Evolutionary conservation across 2,888 invertebrate genomes (phyloP).

Genomic region (Napeogenes sylphis): DNA sequence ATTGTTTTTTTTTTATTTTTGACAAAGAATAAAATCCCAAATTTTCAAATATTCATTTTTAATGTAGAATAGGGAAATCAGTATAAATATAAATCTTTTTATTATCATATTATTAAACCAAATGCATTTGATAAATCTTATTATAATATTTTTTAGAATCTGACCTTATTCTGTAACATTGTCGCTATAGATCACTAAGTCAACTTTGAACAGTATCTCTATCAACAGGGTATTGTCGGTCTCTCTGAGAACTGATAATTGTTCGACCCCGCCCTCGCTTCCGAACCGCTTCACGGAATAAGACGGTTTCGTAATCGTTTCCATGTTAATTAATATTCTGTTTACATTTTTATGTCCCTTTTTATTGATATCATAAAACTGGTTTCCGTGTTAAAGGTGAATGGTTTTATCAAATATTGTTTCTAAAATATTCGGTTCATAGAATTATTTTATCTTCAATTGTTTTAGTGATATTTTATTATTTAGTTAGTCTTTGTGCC

Average conservation of each 20-base stretch:
- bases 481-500: too few species aligned
- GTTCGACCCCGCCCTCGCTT: slow-evolving; percentile 43
- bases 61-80: too few species aligned
- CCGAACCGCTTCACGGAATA: slow-evolving; percentile 48
- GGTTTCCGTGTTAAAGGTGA: slow-evolving; percentile 33
- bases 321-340: slow-evolving; percentile 29
- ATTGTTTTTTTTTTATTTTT: too few species aligned
- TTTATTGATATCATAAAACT: slow-evolving; percentile 29
- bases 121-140: too few species aligned
- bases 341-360: slow-evolving; percentile 25
- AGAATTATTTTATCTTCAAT: slow-evolving; percentile 3
- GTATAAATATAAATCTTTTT: too few species aligned
- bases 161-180: slow-evolving; percentile 2
- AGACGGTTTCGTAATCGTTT: slow-evolving; percentile 27
- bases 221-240: slow-evolving; percentile 28
- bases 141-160: background rate
- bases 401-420: slow-evolving; percentile 15
- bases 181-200: background rate
- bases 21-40: too few species aligned
- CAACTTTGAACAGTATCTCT: slow-evolving; percentile 21
- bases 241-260: slow-evolving; percentile 49
- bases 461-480: background rate
- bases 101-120: too few species aligned
- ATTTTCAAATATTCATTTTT: too few species aligned
- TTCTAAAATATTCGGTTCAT: background rate